Evolutionary conservation across 2,113 vertebrate species (phyloP).

Genomic region (Epinephelus fuscoguttatus): DNA sequence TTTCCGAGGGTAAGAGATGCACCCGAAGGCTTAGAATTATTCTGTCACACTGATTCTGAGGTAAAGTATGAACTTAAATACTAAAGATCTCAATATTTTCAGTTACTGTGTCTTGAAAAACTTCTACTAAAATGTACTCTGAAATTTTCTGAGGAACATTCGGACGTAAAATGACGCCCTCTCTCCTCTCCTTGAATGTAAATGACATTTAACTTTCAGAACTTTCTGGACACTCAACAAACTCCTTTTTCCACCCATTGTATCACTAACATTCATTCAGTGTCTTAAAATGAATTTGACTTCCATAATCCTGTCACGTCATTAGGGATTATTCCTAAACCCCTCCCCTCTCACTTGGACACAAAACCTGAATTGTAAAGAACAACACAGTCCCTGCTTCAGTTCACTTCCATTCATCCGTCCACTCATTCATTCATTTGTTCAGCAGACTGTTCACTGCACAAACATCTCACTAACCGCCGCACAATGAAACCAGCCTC

Average conservation of each 20-base stretch:
- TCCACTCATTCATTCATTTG: slow-evolving; percentile 19
- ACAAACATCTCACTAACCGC: slow-evolving; percentile 47
- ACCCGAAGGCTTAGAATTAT: too few relatives aligned
- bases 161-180: too few relatives aligned
- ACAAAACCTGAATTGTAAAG: not conserved
- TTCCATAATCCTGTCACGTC: not conserved
- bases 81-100: not conserved
- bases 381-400: slow-evolving; percentile 18
- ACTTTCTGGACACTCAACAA: too few relatives aligned
- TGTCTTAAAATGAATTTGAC: slow-evolving; percentile 4
- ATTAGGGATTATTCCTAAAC: not conserved
- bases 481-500: slow-evolving; percentile 45
- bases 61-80: too few relatives aligned
- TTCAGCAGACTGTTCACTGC: not conserved
- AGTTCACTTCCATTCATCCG: not conserved
- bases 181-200: not conserved
- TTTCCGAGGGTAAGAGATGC: too few relatives aligned
- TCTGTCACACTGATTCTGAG: too few relatives aligned
- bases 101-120: not conserved
- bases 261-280: not conserved
- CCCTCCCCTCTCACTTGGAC: slow-evolving; percentile 12
- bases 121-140: too few relatives aligned
- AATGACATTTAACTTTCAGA: not conserved
- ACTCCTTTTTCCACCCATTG: not conserved
- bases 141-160: too few relatives aligned